These are phyloP conservation scores for Caenorhabditis becei DNA, from an alignment of 2,888 invertebrate genomes.

Conservation along the genomic window DNA sequence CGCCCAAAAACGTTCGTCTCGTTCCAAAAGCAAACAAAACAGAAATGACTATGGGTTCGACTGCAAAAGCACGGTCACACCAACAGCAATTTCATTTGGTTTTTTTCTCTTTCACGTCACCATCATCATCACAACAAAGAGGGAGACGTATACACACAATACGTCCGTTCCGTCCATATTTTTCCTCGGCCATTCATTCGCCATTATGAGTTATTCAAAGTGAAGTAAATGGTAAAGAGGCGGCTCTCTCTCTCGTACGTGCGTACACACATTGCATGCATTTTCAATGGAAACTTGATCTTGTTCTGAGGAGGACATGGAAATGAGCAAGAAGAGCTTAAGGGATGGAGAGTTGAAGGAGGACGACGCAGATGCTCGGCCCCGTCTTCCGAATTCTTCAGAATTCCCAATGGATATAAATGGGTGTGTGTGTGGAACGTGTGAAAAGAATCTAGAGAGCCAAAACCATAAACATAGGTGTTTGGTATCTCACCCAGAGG, in stretches of 20 bases:
- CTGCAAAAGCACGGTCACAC: slow-evolving; percentile 35
- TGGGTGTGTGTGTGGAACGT: slow-evolving; percentile 19
- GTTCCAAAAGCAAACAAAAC: slow-evolving; percentile 32
- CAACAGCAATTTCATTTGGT: slow-evolving; percentile 22
- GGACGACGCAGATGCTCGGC: slow-evolving; percentile 16
- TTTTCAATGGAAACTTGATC: slow-evolving; percentile 54
- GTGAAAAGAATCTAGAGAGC: slow-evolving; percentile 13
- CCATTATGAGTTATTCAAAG: slow-evolving; percentile 46
- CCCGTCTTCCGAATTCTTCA: background rate
- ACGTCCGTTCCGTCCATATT: slow-evolving; percentile 1
- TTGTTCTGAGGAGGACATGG: slow-evolving; percentile 34
- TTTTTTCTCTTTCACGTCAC: slow-evolving; percentile 4
- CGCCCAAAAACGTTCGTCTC: slow-evolving; percentile 28
- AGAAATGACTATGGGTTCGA: slow-evolving; percentile 29
- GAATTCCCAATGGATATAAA: slow-evolving; percentile 40
- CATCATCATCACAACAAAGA: slow-evolving; percentile 16
- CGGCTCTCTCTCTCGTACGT: slow-evolving; percentile 11
- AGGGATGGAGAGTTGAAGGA: slow-evolving; percentile 8
- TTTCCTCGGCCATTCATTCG: slow-evolving; percentile 9
- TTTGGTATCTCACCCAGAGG: no score
- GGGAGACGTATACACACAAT: slow-evolving; percentile 18
- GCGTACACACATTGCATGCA: slow-evolving; percentile 34
- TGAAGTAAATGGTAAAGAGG: slow-evolving; percentile 16
- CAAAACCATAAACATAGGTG: no score
- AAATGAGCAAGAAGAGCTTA: slow-evolving; percentile 34